Percentiles rank a stretch among this genome's conserved stretches.
These are phyloP conservation scores for Tenualosa ilisha DNA, from an alignment of 2,797 vertebrate species.

Conservation along the genomic window DNA sequence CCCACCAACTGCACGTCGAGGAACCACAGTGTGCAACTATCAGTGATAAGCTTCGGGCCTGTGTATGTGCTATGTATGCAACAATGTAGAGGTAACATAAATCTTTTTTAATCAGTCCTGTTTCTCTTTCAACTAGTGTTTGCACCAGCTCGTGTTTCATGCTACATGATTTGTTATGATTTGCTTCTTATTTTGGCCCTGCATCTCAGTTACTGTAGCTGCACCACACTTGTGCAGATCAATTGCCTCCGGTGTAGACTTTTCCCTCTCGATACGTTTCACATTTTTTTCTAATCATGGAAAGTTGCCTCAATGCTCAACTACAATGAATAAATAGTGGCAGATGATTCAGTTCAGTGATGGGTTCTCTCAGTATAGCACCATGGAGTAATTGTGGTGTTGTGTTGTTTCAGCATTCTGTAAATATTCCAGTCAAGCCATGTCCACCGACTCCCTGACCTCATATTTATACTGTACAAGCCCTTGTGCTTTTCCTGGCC, in stretches of 20 bases:
- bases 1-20: not conserved
- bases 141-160: not conserved
- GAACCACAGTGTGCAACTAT: not conserved
- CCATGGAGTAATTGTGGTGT: not conserved
- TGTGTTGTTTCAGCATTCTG: not conserved
- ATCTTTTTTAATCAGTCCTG: constrained; percentile 5
- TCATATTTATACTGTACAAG: not conserved
- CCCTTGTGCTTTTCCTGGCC: not conserved
- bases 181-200: constrained; percentile 19
- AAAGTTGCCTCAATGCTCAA: not conserved
- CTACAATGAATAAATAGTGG: not conserved
- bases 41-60: not conserved
- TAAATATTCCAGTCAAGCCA: not conserved
- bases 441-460: not conserved
- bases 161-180: constrained; percentile 25
- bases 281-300: not conserved
- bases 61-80: not conserved
- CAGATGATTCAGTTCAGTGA: not conserved
- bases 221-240: constrained; percentile 1
- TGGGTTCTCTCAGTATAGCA: not conserved
- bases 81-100: not conserved
- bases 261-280: not conserved
- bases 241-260: not conserved
- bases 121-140: not conserved
- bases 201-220: not conserved